These are phyloP conservation scores for Callaeas wilsoni DNA, from an alignment of 2,113 vertebrate genomes.

Conservation along the genomic window DNA sequence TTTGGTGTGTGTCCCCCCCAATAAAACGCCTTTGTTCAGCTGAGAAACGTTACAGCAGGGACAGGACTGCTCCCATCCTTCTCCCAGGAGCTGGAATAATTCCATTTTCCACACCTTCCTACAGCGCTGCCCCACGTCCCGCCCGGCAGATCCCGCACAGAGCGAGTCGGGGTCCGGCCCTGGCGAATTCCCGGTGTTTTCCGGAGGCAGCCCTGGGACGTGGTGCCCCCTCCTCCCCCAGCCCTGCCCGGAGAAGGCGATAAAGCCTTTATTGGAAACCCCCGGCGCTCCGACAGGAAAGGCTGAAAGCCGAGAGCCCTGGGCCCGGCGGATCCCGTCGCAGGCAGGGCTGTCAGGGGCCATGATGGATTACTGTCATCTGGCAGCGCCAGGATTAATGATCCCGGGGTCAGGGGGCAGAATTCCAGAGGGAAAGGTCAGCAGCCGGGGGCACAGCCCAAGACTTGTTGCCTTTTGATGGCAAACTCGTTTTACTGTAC, in stretches of 20 bases:
- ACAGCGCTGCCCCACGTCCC: accelerated
- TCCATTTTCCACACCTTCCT: background rate
- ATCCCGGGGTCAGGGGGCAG: slow-evolving; percentile 75
- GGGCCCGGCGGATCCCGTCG: slow-evolving; percentile 57
- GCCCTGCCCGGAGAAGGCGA: background rate
- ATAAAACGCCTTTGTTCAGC: background rate
- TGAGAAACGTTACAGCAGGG: background rate
- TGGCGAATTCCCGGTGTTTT: background rate
- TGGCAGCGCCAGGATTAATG: slow-evolving; percentile 81
- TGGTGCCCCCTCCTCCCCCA: slow-evolving; percentile 14
- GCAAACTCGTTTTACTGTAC: slow-evolving; percentile 70
- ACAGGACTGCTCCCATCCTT: background rate
- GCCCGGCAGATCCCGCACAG: background rate
- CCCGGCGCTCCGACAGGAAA: slow-evolving; percentile 58
- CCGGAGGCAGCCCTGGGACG: background rate
- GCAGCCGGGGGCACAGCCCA: slow-evolving; percentile 47
- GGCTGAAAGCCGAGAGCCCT: slow-evolving; percentile 62
- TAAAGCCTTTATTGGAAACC: slow-evolving; percentile 67
- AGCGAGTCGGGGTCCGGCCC: accelerated
- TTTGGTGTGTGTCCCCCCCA: background rate
- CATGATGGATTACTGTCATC: slow-evolving; percentile 83
- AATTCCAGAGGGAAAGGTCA: slow-evolving; percentile 82
- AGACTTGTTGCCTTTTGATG: slow-evolving; percentile 80
- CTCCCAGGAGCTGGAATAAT: background rate
- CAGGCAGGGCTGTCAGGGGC: slow-evolving; percentile 67